Percentiles rank a stretch among this genome's conserved stretches.
Evolutionary conservation across 53 echinoderm and acorn worm species (phyloP).

Genomic region (Zoroaster sp.): DNA sequence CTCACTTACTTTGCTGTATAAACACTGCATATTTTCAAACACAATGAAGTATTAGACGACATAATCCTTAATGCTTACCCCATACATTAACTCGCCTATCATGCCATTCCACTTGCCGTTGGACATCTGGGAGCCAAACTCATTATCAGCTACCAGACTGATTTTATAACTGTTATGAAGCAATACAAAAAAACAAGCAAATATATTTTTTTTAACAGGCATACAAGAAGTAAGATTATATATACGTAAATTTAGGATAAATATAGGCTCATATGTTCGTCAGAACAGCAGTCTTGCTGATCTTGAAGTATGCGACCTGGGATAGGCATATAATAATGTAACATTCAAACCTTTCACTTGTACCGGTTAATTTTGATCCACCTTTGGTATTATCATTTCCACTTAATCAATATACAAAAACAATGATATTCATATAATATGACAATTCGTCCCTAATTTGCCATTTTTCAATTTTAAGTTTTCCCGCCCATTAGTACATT

Average conservation of each 20-base stretch:
- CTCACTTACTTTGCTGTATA: neutral
- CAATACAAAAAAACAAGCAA: neutral
- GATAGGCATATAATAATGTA: neutral
- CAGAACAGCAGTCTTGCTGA: neutral
- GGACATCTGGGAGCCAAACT: constrained; percentile 66
- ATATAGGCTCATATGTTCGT: neutral
- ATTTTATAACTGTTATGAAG: constrained; percentile 68
- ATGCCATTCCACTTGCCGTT: constrained; percentile 85
- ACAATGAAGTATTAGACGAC: neutral
- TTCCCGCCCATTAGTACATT: too few relatives aligned
- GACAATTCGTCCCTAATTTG: too few relatives aligned
- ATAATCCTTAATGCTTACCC: constrained; percentile 70
- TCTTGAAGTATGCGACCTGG: neutral
- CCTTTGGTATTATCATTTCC: too few relatives aligned
- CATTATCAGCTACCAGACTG: constrained; percentile 66
- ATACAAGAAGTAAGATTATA: too few relatives aligned
- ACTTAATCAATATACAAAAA: too few relatives aligned
- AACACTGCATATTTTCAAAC: neutral
- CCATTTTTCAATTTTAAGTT: too few relatives aligned
- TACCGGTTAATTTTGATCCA: neutral
- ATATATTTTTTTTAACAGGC: too few relatives aligned
- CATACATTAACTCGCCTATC: constrained; percentile 90
- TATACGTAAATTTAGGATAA: neutral
- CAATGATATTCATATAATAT: too few relatives aligned
- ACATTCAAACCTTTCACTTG: neutral